Conservation (phyloP, 2,797 vertebrate genomes). For the Coluber constrictor region DNA sequence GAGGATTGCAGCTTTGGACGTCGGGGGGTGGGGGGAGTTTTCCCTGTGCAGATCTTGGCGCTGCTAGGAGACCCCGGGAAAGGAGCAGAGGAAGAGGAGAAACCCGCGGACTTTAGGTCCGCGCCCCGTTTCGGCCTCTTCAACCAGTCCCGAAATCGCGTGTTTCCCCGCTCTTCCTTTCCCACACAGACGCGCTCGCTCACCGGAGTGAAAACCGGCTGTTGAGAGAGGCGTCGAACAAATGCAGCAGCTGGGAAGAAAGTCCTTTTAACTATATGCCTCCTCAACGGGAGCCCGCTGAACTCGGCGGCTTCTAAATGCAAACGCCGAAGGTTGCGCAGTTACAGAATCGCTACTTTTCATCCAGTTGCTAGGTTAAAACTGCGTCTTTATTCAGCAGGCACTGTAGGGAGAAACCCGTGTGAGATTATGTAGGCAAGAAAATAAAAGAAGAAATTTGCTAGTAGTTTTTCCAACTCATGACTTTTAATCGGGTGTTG, state of each 20-base stretch:
- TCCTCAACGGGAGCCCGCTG: neutral
- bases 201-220: neutral
- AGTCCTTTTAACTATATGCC: too few species aligned
- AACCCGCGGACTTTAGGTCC: neutral
- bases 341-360: too few species aligned
- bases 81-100: neutral
- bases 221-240: conserved; percentile 36
- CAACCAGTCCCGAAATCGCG: neutral
- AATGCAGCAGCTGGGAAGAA: conserved; percentile 6
- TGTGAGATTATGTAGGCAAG: neutral
- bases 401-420: neutral
- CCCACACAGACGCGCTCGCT: neutral
- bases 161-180: neutral
- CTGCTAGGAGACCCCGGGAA: neutral
- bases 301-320: neutral
- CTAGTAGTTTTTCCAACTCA: neutral
- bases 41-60: neutral
- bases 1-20: neutral
- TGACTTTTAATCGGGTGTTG: neutral
- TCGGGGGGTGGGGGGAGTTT: neutral
- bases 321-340: neutral
- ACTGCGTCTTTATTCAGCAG: neutral
- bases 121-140: neutral
- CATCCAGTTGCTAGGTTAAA: neutral
- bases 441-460: neutral